These are phyloP conservation scores for Araneus ventricosus DNA, from an alignment of 1,140 invertebrate species.

Conservation along the genomic window DNA sequence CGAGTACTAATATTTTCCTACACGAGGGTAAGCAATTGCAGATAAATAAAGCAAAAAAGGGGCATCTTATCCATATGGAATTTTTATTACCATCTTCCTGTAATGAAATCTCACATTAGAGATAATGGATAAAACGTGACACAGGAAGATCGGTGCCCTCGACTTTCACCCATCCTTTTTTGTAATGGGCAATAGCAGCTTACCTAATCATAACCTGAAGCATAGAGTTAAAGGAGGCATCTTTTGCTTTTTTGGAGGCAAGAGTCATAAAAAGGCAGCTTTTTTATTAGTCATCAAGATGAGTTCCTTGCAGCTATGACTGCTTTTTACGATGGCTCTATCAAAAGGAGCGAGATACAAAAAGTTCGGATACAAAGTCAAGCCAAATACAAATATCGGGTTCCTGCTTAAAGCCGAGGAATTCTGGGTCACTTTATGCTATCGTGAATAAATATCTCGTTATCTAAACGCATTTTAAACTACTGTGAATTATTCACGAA, in stretches of 20 bases:
- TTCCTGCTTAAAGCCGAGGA: background rate
- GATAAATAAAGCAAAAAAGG: conserved; percentile 47
- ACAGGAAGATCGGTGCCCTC: background rate
- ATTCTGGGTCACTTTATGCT: background rate
- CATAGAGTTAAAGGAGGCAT: conserved; percentile 4
- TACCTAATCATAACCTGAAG: conserved; percentile 67
- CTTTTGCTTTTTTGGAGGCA: background rate
- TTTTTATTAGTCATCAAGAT: conserved; percentile 45
- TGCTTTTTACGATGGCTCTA: conserved; percentile 21
- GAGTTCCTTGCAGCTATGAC: conserved; percentile 20
- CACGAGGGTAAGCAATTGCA: conserved; percentile 46
- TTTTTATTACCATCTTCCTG: conserved; percentile 71
- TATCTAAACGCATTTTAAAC: background rate
- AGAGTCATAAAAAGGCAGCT: conserved; percentile 33
- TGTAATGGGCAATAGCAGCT: conserved; percentile 30
- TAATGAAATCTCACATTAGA: conserved; percentile 74
- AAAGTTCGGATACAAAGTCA: background rate
- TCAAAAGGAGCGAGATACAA: background rate
- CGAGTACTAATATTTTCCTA: conserved; percentile 42
- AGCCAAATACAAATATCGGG: background rate
- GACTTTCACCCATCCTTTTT: conserved; percentile 26
- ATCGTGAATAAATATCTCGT: background rate
- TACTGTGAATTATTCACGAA: no score
- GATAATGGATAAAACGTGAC: conserved; percentile 68
- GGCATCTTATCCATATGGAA: conserved; percentile 59